Base-by-base conservation (phyloP, 2,888 invertebrate species). In the Blera fallax region DNA sequence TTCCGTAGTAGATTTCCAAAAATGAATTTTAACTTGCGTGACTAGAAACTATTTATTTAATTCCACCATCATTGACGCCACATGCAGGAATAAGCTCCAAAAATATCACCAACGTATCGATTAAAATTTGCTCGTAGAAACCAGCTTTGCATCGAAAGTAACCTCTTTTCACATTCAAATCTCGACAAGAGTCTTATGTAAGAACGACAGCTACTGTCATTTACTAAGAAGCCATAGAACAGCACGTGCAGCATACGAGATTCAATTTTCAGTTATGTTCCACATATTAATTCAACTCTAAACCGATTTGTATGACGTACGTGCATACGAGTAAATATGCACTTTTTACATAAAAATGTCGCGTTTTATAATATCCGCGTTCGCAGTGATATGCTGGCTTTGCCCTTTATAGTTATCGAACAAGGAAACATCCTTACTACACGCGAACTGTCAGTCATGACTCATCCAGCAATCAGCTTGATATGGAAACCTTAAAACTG, bases 401-500 rank as follows among this genome's bases (percentile, higher is more conserved):
- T 2, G 3, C n/a, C n/a, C 43, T 16, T 16, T 7, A 14, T n/a
- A 34, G 16, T 16, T 10, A 18, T 29, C 40, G 14, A 21, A 45
- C 18, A 58, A 70, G 43, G 48, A 48, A 48, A 50, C 11, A 24
- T 60, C 48, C 48, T 58, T 34, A 24, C 34, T 16, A 11, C 48
- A 48, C 45, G 32, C n/a, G 14, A 54, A 27, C 14, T 64, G 45
- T 56, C 56, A 56, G n/a, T 48, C 65, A 27, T 76, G 65, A 76
- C 27, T 76, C 64, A 65, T 16, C 8, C 16, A 14, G 32, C 32
- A 43, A 48, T 58, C n/a, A 58, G 69, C 21, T 54, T 43, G 40
- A 56, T 29, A 43, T 54, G 29, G 76, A 76, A 76, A 50, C 76
- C 76, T 24, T 67, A 76, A 40, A 76, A 76, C 54, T 58, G 65